Percentiles rank a stretch among this genome's conserved stretches.
Conservation (phyloP, 2,888 invertebrate species). For the Malacosoma neustria region DNA sequence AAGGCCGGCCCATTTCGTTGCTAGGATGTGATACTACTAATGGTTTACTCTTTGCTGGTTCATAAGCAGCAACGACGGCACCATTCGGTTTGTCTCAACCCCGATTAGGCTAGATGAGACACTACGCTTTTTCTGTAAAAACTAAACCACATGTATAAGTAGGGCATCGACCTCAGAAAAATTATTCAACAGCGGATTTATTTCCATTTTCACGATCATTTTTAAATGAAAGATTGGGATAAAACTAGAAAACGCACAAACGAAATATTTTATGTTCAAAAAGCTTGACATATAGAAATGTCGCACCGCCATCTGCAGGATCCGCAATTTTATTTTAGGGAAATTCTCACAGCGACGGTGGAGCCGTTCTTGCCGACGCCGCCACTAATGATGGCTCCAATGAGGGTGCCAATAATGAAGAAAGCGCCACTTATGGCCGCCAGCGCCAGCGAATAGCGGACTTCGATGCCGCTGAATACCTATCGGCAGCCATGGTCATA, state of each 20-base stretch:
- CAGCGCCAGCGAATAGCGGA: slow-evolving; percentile 85
- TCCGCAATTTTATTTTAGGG: slow-evolving; percentile 5
- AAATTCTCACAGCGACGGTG: slow-evolving; percentile 93
- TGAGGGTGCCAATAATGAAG: slow-evolving; percentile 82
- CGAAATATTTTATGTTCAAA: not conserved
- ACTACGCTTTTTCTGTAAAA: too few relatives aligned
- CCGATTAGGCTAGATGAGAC: too few relatives aligned
- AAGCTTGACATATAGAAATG: not conserved
- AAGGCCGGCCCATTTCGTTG: too few relatives aligned
- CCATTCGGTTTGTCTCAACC: too few relatives aligned
- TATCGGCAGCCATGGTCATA: slow-evolving; percentile 21
- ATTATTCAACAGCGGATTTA: too few relatives aligned
- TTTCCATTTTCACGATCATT: too few relatives aligned
- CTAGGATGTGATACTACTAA: too few relatives aligned
- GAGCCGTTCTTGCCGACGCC: slow-evolving; percentile 99
- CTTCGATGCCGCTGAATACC: slow-evolving; percentile 75
- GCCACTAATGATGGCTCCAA: slow-evolving; percentile 86
- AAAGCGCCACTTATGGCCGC: slow-evolving; percentile 83
- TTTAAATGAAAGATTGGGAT: too few relatives aligned
- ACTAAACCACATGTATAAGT: too few relatives aligned
- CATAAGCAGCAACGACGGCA: too few relatives aligned
- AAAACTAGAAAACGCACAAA: not conserved
- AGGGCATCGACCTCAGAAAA: too few relatives aligned
- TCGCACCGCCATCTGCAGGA: slow-evolving; percentile 1
- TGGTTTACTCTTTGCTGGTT: too few relatives aligned